Conservation (phyloP, 2,888 invertebrate species). For the Amiota minor region DNA sequence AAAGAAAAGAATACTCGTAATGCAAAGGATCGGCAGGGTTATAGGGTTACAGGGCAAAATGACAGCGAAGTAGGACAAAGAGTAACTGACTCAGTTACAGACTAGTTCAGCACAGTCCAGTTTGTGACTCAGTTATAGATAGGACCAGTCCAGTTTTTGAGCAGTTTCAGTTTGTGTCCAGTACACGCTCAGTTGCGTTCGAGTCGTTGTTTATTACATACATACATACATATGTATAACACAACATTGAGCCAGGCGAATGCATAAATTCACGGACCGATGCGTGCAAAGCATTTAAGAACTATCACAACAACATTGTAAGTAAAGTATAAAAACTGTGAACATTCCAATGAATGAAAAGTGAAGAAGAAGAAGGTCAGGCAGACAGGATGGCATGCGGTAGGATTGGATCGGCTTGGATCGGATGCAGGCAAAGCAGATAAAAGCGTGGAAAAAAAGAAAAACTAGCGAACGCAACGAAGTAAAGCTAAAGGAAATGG, state of each 20-base stretch:
- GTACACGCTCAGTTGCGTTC: conserved; percentile 44
- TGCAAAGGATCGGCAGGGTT: no score
- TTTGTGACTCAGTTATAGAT: neutral
- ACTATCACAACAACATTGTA: conserved; percentile 11
- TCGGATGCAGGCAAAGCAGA: conserved; percentile 12
- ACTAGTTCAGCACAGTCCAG: neutral
- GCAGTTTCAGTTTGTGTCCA: neutral
- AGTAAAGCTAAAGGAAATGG: conserved; percentile 54
- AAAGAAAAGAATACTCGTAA: no score
- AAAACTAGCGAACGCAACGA: neutral
- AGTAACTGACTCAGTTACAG: conserved; percentile 17
- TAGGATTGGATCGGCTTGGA: neutral
- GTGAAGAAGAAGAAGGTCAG: conserved; percentile 33
- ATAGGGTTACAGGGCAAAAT: no score
- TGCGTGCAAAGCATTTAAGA: conserved; percentile 61
- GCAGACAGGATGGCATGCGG: conserved; percentile 19
- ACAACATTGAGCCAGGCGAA: conserved; percentile 58
- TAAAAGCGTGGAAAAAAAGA: conserved; percentile 30
- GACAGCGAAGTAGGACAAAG: neutral
- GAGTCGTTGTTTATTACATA: conserved; percentile 67
- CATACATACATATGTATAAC: conserved; percentile 21
- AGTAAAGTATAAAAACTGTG: neutral
- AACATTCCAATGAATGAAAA: conserved; percentile 36
- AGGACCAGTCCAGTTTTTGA: neutral
- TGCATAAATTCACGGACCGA: conserved; percentile 68